Conservation (phyloP, 2,113 vertebrate genomes). For the Eolophus roseicapilla region DNA sequence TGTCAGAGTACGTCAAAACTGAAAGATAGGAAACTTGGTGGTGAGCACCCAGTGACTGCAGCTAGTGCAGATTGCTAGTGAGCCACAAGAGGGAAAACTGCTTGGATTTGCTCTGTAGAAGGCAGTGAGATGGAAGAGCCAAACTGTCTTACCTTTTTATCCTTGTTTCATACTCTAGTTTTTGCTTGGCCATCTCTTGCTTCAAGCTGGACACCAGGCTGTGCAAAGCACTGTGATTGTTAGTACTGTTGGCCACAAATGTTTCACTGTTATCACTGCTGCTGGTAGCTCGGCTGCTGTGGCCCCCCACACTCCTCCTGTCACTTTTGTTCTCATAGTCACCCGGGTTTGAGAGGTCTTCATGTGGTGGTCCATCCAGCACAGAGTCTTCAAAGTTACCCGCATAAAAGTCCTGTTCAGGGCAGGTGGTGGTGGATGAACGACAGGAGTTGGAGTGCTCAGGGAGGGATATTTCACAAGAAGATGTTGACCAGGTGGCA, state of each 20-base stretch:
- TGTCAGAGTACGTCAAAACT: neutral
- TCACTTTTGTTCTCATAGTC: conserved; percentile 81
- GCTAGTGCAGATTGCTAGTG: neutral
- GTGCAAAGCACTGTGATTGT: conserved; percentile 91
- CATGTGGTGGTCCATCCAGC: conserved; percentile 78
- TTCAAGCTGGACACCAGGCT: conserved; percentile 94
- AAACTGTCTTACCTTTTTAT: conserved; percentile 86
- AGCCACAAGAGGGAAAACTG: fast-evolving
- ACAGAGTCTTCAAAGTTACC: conserved; percentile 85
- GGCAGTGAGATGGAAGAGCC: neutral
- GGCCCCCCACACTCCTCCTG: conserved; percentile 75
- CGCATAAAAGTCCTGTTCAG: conserved; percentile 89
- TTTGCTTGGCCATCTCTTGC: conserved; percentile 96
- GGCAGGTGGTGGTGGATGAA: conserved; percentile 95
- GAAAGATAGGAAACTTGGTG: neutral
- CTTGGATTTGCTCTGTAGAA: neutral
- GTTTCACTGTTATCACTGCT: conserved; percentile 89
- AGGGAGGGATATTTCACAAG: conserved; percentile 94
- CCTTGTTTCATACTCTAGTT: conserved; percentile 90
- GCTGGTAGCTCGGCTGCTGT: conserved; percentile 86
- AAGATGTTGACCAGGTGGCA: conserved; percentile 98
- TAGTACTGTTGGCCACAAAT: conserved; percentile 74
- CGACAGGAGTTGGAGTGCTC: conserved; percentile 94
- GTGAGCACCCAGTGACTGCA: neutral
- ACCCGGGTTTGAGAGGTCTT: conserved; percentile 68